These are phyloP conservation scores for Heliconius ethilla DNA, from an alignment of 2,888 invertebrate genomes.

Conservation along the genomic window DNA sequence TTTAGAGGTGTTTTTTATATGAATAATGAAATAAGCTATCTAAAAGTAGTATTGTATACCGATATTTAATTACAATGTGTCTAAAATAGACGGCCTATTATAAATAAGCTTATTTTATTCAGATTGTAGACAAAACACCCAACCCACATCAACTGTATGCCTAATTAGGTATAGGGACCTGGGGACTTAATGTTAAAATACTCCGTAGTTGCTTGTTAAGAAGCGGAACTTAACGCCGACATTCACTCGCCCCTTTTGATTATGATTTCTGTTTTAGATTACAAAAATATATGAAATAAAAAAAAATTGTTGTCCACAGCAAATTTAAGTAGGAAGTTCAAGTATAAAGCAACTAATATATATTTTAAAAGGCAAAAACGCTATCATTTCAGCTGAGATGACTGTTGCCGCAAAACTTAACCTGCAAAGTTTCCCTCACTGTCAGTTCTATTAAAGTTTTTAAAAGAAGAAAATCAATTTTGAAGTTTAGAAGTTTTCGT, in stretches of 20 bases:
- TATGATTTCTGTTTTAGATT: too few relatives aligned
- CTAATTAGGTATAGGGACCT: too few relatives aligned
- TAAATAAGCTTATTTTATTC: background rate
- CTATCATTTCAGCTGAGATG: constrained; percentile 1
- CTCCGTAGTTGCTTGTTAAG: too few relatives aligned
- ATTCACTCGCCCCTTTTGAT: too few relatives aligned
- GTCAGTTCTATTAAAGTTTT: constrained; percentile 21
- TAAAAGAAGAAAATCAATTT: constrained; percentile 23
- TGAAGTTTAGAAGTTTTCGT: background rate
- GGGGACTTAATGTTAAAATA: too few relatives aligned
- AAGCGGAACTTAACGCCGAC: too few relatives aligned
- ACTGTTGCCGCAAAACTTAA: constrained; percentile 9
- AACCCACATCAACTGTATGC: too few relatives aligned
- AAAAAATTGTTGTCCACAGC: too few relatives aligned
- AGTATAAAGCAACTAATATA: constrained; percentile 10
- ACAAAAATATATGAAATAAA: too few relatives aligned
- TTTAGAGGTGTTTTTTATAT: background rate
- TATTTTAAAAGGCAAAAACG: background rate
- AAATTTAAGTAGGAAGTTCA: background rate
- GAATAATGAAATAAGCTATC: background rate
- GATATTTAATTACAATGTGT: background rate
- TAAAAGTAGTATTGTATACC: background rate
- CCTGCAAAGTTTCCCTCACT: constrained; percentile 12
- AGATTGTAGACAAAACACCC: background rate
- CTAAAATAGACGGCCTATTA: background rate